phyloP scores from a whole-genome alignment of 2,113 vertebrate species.

The Mobula birostris region DNA sequence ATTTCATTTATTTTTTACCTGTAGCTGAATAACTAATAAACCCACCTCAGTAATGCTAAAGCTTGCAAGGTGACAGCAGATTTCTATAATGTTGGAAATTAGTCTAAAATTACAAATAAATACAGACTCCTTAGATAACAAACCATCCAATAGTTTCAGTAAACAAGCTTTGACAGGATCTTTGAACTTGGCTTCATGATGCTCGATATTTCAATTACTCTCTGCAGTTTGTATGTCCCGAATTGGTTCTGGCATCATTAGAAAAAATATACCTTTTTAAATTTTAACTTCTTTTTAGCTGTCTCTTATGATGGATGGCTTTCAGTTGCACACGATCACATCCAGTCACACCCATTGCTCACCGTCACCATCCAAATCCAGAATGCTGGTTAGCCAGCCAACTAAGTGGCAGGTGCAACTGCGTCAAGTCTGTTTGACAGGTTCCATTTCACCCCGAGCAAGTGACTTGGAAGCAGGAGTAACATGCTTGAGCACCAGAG shows the following conservation, averaged over 20 bases:
- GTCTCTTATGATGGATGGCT: background rate
- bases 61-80: slow-evolving; percentile 13
- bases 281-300: background rate
- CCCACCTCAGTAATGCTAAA: background rate
- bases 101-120: background rate
- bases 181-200: background rate
- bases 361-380: background rate
- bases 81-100: background rate
- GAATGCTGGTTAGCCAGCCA: background rate
- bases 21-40: background rate
- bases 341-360: background rate
- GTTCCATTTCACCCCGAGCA: no score
- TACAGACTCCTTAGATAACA: background rate
- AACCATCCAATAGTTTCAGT: background rate
- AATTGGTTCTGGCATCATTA: no score
- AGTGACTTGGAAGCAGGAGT: background rate
- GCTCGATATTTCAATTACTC: background rate
- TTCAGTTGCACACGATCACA: background rate
- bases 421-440: background rate
- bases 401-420: background rate
- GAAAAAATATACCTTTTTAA: background rate
- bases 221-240: background rate
- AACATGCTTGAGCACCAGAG: background rate
- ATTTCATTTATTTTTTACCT: slow-evolving; percentile 38
- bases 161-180: background rate